These are phyloP conservation scores for Stomatorhinus ivindoensis DNA, from an alignment of 2,113 vertebrate species.

Conservation along the genomic window DNA sequence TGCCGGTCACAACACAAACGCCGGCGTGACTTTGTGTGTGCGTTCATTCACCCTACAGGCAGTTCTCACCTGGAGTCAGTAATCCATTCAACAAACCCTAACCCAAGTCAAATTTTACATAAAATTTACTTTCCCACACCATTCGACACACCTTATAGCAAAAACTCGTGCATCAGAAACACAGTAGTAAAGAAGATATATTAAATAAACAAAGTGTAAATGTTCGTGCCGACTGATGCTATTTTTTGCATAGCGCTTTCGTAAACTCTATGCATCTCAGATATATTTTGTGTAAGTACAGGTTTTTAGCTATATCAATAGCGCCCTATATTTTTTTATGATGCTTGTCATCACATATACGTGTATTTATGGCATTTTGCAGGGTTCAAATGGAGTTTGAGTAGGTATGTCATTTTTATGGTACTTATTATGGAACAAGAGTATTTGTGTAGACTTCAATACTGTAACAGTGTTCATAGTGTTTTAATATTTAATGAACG, in stretches of 20 bases:
- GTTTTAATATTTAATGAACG: not conserved
- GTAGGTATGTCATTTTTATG: not conserved
- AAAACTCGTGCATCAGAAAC: not conserved
- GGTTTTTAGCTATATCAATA: not conserved
- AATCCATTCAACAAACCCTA: not conserved
- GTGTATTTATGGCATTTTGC: not conserved
- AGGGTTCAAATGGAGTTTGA: not conserved
- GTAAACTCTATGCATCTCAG: not conserved
- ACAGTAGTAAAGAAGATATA: not conserved
- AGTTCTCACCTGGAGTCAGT: not conserved
- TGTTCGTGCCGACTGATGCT: not conserved
- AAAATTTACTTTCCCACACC: not conserved
- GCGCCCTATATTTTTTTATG: not conserved
- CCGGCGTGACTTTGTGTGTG: not conserved
- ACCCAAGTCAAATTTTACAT: not conserved
- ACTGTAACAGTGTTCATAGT: not conserved
- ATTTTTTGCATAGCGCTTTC: not conserved
- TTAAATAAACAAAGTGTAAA: not conserved
- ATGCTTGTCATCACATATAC: not conserved
- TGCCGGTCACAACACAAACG: too few relatives aligned
- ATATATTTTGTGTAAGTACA: not conserved
- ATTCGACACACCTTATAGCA: not conserved
- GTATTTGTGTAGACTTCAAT: not conserved
- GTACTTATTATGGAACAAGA: not conserved
- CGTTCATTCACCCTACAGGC: not conserved